Percentiles rank a stretch among this genome's conserved stretches.
These are phyloP conservation scores for Lamellibrachia luymesi DNA, from an alignment of 1,140 invertebrate genomes.

Conservation along the genomic window DNA sequence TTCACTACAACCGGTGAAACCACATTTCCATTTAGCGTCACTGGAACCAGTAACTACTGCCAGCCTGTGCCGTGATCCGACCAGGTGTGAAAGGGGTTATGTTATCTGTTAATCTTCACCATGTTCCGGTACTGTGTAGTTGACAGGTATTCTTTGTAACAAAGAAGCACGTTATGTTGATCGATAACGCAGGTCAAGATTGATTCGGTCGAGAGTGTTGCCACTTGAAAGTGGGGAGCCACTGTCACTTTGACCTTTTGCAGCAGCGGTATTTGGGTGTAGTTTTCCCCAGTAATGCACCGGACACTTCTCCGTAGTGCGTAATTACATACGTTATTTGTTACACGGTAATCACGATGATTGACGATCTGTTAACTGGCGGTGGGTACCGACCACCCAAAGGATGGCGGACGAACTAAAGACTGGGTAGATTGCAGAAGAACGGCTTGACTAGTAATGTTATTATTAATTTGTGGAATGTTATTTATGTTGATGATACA, in stretches of 20 bases:
- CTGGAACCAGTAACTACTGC: neutral
- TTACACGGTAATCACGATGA: neutral
- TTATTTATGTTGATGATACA: neutral
- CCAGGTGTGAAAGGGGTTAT: neutral
- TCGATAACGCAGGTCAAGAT: neutral
- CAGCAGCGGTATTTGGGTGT: neutral
- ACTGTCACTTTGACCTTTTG: neutral
- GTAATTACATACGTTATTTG: neutral
- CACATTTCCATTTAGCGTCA: neutral
- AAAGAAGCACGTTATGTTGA: neutral
- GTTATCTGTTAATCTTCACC: neutral
- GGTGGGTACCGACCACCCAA: neutral
- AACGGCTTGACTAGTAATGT: too few relatives aligned
- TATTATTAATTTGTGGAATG: neutral
- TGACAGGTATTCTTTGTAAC: neutral
- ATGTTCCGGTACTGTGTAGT: neutral
- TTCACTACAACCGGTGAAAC: neutral
- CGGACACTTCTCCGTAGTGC: neutral
- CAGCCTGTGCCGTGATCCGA: neutral
- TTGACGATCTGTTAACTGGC: neutral
- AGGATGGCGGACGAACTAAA: neutral
- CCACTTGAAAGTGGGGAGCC: neutral
- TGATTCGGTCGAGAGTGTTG: neutral
- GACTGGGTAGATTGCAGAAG: neutral
- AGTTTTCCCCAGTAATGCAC: neutral